Evolutionary conservation across 1,140 invertebrate genomes (phyloP).

Genomic region (Drosophila guanche): DNA sequence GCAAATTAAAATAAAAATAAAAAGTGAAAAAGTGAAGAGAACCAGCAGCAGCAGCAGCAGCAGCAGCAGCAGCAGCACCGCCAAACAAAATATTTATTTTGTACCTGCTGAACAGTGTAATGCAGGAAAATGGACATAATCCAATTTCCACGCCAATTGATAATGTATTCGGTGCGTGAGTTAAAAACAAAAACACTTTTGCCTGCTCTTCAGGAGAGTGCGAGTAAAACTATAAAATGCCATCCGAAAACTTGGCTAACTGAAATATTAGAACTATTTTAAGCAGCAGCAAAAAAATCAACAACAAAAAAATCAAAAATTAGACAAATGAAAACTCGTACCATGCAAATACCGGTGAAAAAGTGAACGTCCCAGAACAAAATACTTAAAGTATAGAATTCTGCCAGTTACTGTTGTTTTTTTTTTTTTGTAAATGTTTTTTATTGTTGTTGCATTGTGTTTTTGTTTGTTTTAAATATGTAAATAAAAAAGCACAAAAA

Average conservation of each 20-base stretch:
- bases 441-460: constrained; percentile 2
- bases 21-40: neutral
- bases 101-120: constrained; percentile 1
- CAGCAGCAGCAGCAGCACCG: constrained; percentile 5
- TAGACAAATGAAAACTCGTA: too few relatives aligned
- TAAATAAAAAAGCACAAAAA: constrained; percentile 7
- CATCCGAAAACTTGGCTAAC: constrained; percentile 1
- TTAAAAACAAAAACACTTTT: neutral
- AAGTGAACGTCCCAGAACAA: neutral
- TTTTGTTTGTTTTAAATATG: neutral
- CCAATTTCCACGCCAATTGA: neutral
- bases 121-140: constrained; percentile 19
- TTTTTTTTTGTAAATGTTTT: constrained; percentile 8
- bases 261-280: constrained; percentile 1
- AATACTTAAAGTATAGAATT: neutral
- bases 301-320: too few relatives aligned
- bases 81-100: neutral
- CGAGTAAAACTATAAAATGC: neutral
- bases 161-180: too few relatives aligned
- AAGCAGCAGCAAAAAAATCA: too few relatives aligned
- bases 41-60: neutral
- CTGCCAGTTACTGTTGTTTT: neutral
- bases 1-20: constrained; percentile 21
- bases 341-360: too few relatives aligned
- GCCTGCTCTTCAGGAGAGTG: neutral